phyloP scores from a whole-genome alignment of 2,113 vertebrate species.

The Cichladusa arquata region DNA sequence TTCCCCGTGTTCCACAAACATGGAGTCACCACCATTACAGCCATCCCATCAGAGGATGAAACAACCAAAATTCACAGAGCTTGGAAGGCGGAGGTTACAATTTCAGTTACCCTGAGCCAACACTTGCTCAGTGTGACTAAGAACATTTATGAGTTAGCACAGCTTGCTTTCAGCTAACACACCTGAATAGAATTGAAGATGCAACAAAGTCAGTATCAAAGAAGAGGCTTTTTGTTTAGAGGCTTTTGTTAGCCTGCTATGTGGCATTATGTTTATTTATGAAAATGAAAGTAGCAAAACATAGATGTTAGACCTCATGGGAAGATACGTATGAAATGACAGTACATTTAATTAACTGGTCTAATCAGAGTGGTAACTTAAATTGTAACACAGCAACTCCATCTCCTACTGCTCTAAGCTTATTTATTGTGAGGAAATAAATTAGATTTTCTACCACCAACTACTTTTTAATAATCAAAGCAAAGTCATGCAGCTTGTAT shows the following conservation, averaged over 20 bases:
- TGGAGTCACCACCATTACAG: not conserved
- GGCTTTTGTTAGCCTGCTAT: not conserved
- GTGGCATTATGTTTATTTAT: not conserved
- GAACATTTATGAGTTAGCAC: not conserved
- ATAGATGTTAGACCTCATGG: not conserved
- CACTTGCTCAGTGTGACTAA: not conserved
- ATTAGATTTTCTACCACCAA: not conserved
- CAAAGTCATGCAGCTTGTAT: not conserved
- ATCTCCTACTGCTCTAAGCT: not conserved
- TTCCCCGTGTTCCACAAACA: not conserved
- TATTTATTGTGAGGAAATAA: not conserved
- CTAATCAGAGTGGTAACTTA: not conserved
- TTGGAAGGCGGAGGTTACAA: not conserved
- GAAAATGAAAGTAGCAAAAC: constrained; percentile 6
- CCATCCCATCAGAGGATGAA: not conserved
- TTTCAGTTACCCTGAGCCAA: not conserved
- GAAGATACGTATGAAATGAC: not conserved
- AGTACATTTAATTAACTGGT: constrained; percentile 10
- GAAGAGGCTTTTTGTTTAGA: not conserved
- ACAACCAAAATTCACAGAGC: not conserved
- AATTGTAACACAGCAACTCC: not conserved
- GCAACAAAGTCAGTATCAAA: not conserved
- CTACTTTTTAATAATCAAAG: constrained; percentile 44
- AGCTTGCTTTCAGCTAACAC: not conserved
- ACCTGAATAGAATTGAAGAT: not conserved